phyloP scores from a whole-genome alignment of 2,888 invertebrate genomes.

The Melinaea menophilus region DNA sequence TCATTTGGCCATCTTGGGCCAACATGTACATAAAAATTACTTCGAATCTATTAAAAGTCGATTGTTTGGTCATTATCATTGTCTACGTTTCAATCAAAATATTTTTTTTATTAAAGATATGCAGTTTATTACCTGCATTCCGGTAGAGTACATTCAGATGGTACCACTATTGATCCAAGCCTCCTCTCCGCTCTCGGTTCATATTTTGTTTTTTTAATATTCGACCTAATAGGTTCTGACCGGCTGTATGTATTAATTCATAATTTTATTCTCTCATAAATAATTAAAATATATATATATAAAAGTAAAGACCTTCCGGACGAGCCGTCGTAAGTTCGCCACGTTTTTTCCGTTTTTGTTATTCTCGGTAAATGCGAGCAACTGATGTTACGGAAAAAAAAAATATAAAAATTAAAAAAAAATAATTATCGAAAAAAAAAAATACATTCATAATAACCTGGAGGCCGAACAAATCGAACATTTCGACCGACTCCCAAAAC shows the following conservation, averaged over 20 bases:
- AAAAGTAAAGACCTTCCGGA: conserved; percentile 39
- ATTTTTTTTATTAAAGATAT: too few relatives aligned
- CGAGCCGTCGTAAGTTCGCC: conserved; percentile 45
- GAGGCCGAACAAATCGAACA: conserved; percentile 30
- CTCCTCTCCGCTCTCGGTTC: not conserved
- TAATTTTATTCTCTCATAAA: not conserved
- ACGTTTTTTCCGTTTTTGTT: conserved; percentile 40
- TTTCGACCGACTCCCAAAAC: conserved; percentile 23
- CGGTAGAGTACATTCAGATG: not conserved
- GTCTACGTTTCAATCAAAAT: too few relatives aligned
- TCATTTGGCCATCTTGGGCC: too few relatives aligned
- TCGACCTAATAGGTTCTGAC: not conserved
- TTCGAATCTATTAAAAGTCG: too few relatives aligned
- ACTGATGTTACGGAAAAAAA: conserved; percentile 21
- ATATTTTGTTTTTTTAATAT: not conserved
- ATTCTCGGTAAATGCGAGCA: conserved; percentile 34
- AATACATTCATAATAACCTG: conserved; percentile 30
- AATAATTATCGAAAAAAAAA: conserved; percentile 7
- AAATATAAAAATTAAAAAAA: conserved; percentile 14
- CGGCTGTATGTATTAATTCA: conserved; percentile 14
- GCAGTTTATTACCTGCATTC: too few relatives aligned
- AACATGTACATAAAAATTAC: too few relatives aligned
- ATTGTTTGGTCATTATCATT: too few relatives aligned
- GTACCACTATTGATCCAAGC: not conserved
- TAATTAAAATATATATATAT: not conserved